Conservation (phyloP, 2,888 invertebrate genomes). For the Antitype chi region DNA sequence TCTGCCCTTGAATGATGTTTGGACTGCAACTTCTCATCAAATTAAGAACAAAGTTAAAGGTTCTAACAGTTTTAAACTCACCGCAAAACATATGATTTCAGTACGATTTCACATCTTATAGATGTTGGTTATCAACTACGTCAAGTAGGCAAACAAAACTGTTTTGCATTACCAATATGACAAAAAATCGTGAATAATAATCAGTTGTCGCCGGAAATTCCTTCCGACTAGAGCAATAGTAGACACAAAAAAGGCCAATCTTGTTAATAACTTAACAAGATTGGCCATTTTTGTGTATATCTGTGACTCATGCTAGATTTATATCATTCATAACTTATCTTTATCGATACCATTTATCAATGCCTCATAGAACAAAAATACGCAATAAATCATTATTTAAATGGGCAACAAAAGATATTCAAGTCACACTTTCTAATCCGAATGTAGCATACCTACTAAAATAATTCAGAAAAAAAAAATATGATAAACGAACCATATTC, state of each 20-base stretch:
- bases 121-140: neutral
- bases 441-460: neutral
- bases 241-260: too few species aligned
- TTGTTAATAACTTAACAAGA: constrained; percentile 24
- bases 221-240: constrained; percentile 34
- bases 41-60: neutral
- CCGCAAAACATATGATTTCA: neutral
- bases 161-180: constrained; percentile 4
- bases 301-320: constrained; percentile 31
- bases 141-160: constrained; percentile 1
- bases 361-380: neutral
- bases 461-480: neutral
- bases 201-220: constrained; percentile 40
- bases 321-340: constrained; percentile 22
- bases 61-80: neutral
- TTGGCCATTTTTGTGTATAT: constrained; percentile 11
- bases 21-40: neutral
- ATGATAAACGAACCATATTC: too few species aligned
- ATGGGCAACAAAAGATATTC: neutral
- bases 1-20: neutral
- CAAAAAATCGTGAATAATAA: constrained; percentile 29
- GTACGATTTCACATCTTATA: neutral
- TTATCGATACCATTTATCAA: constrained; percentile 32
- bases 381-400: neutral
- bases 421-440: neutral